A percentile compares a stretch with the other conserved stretches of the same genome.
These are phyloP conservation scores for Peromyscus attwateri DNA, from an alignment of 2,797 vertebrate species.

Conservation along the genomic window DNA sequence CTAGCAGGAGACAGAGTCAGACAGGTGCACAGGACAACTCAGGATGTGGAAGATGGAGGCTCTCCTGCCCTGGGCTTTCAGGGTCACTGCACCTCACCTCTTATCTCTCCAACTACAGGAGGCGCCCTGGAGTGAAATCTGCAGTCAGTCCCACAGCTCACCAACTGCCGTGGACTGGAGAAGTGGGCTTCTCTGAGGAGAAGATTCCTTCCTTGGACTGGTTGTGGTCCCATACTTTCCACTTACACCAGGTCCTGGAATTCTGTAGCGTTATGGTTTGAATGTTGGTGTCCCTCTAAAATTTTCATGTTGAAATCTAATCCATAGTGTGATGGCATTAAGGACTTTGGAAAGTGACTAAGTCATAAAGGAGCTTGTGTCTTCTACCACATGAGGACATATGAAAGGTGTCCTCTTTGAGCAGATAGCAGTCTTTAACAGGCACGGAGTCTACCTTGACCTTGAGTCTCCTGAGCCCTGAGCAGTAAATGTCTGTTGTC, in stretches of 20 bases:
- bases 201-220: neutral
- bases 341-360: neutral
- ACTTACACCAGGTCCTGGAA: neutral
- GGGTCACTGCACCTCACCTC: neutral
- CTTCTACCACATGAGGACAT: neutral
- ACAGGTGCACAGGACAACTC: fast-evolving
- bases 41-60: neutral
- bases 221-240: neutral
- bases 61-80: neutral
- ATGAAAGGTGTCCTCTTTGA: neutral
- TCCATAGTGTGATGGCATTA: neutral
- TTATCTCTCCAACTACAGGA: neutral
- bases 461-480: neutral
- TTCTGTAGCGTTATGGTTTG: neutral
- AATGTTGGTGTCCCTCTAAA: neutral
- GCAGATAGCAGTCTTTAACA: neutral
- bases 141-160: neutral
- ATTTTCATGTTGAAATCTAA: neutral
- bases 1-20: neutral
- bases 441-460: neutral
- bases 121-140: neutral
- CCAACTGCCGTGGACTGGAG: neutral
- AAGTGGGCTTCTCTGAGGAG: neutral
- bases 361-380: neutral
- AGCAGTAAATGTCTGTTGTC: neutral